These are phyloP conservation scores for Blennius ocellaris DNA, from an alignment of 2,113 vertebrate genomes.

Conservation along the genomic window DNA sequence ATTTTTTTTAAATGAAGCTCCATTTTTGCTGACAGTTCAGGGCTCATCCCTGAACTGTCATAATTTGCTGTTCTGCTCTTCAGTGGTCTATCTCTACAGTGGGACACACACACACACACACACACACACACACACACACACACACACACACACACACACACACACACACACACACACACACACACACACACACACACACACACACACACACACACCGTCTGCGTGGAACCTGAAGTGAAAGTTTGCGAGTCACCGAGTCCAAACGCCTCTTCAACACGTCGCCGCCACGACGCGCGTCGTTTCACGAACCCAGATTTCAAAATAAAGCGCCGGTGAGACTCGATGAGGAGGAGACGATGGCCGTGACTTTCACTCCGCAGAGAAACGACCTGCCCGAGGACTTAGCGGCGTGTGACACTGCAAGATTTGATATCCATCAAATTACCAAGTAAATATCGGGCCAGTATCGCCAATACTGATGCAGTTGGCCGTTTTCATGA, in stretches of 20 bases:
- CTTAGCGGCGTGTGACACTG: too few relatives aligned
- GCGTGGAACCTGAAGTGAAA: constrained; percentile 51
- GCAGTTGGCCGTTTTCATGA: too few relatives aligned
- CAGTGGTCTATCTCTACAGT: constrained; percentile 43
- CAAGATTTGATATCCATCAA: too few relatives aligned
- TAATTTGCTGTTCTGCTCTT: constrained; percentile 61
- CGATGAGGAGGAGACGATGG: too few relatives aligned
- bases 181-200: not conserved
- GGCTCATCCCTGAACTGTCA: constrained; percentile 69
- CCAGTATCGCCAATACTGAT: too few relatives aligned
- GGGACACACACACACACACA: too few relatives aligned
- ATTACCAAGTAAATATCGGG: too few relatives aligned
- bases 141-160: not conserved
- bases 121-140: too few relatives aligned
- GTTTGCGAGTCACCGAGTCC: constrained; percentile 23
- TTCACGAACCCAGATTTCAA: not conserved
- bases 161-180: too few relatives aligned
- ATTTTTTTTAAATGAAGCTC: constrained; percentile 36
- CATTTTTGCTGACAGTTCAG: constrained; percentile 73
- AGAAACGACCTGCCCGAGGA: too few relatives aligned
- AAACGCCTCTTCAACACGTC: constrained; percentile 11
- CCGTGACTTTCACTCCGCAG: too few relatives aligned
- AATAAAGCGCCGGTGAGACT: not conserved
- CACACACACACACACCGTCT: not conserved
- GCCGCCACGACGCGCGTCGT: not conserved